Base-by-base conservation (phyloP, 2,113 vertebrate genomes). In the Neopipo cinnamomea region DNA sequence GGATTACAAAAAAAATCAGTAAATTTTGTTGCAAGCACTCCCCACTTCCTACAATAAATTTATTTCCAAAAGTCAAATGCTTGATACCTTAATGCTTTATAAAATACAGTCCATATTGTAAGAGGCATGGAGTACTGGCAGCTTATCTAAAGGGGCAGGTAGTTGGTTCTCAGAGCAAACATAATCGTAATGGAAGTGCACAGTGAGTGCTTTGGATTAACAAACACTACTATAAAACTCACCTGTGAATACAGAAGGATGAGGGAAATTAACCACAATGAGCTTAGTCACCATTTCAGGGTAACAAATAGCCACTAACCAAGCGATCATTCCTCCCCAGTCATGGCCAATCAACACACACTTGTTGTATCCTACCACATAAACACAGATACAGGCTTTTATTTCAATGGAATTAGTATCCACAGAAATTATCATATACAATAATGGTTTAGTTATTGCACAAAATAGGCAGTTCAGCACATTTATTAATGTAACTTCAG, bases 261-360 rank as follows among this genome's bases (percentile, higher is more conserved):
- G 99, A 76, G 99, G 99, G 93, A 99, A 99, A 97, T 99, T 99
- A 33, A 99, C 97, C 93, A 99, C 98, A 61, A 99, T 98, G 89
- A 99, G 98, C 90, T 99, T 99, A 14, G 98, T 98, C 95, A 99
- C 99, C 99, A 99, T 99, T 98, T 99, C 99, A 25, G 99, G 99
- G 94, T 99, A 99, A 96, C 99, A 99, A 87, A 99, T 99, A 63
- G 99, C 99, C 84, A 99, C 98, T 63, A 99, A 98, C 99, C 99
- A 99, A 39, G 99, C 99, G 12, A 99, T 97, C 97, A 99, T 99
- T 93, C 99, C 99, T 28, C 99, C 99, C 99, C 99, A 99, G 98
- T 99, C 99, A 14, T 99, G 99, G 84, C 99, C 99, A 93, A 99
- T 98, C 63, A 99, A 97, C 96, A 98, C 98, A 96, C 99, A 99